Conservation (phyloP, 2,113 vertebrate genomes). For the Nansenia antarctica region DNA sequence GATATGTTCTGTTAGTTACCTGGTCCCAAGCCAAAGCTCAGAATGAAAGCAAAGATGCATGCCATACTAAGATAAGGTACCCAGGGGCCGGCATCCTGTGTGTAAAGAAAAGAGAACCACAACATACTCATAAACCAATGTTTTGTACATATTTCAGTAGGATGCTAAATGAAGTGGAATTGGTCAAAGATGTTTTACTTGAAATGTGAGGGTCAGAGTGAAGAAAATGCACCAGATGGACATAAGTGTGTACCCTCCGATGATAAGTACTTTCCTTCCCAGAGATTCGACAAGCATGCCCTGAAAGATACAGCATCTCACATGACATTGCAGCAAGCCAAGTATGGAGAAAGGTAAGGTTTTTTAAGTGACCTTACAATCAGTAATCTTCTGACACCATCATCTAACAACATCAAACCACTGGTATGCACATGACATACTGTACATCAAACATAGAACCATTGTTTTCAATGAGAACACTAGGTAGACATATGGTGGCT, state of each 20-base stretch:
- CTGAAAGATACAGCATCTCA: slow-evolving; percentile 71
- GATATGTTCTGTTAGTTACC: slow-evolving; percentile 60
- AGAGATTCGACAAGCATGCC: slow-evolving; percentile 83
- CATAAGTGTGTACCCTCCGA: slow-evolving; percentile 87
- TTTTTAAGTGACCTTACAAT: neutral
- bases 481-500: too few relatives aligned
- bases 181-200: slow-evolving; percentile 65
- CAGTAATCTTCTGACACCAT: too few relatives aligned
- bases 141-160: neutral
- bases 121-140: neutral
- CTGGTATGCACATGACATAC: too few relatives aligned
- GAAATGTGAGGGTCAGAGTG: slow-evolving; percentile 82
- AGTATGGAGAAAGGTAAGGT: neutral
- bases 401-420: neutral
- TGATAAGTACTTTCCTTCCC: slow-evolving; percentile 82
- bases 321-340: slow-evolving; percentile 27
- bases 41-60: slow-evolving; percentile 85
- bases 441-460: neutral
- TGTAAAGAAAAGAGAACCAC: slow-evolving; percentile 14
- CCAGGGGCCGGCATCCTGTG: slow-evolving; percentile 71
- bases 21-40: slow-evolving; percentile 90
- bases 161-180: neutral
- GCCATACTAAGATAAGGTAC: slow-evolving; percentile 83
- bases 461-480: neutral
- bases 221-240: slow-evolving; percentile 80